Conservation (phyloP, 2,113 vertebrate genomes). For the Leuciscus idus region DNA sequence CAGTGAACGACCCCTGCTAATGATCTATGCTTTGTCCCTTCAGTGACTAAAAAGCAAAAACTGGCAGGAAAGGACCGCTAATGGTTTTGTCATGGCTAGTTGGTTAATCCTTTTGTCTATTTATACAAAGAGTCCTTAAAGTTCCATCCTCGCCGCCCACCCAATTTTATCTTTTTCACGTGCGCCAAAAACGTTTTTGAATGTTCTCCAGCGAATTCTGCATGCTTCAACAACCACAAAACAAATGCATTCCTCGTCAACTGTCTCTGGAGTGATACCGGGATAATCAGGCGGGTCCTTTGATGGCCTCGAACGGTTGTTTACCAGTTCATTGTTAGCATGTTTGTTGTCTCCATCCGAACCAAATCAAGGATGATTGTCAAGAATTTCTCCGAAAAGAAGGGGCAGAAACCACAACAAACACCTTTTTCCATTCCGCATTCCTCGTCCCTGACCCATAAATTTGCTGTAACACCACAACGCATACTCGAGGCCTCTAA, state of each 20-base stretch:
- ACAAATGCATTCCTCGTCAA: slow-evolving; percentile 44
- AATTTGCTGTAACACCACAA: slow-evolving; percentile 42
- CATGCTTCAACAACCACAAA: slow-evolving; percentile 35
- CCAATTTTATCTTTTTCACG: not conserved
- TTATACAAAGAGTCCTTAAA: not conserved
- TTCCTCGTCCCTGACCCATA: slow-evolving; percentile 44
- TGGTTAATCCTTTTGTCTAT: slow-evolving; percentile 15
- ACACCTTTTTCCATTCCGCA: slow-evolving; percentile 55
- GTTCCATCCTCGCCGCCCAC: not conserved
- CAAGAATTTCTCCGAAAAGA: slow-evolving; percentile 42
- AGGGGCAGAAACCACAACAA: slow-evolving; percentile 56
- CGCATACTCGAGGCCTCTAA: slow-evolving; percentile 49
- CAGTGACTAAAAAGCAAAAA: slow-evolving; percentile 40
- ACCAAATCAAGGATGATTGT: slow-evolving; percentile 55
- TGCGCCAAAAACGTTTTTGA: not conserved
- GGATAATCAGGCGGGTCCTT: slow-evolving; percentile 42
- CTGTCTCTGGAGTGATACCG: slow-evolving; percentile 43
- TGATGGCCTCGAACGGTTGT: slow-evolving; percentile 54
- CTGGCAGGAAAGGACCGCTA: slow-evolving; percentile 27
- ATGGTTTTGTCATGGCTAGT: slow-evolving; percentile 31
- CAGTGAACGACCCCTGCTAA: slow-evolving; percentile 38
- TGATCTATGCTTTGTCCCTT: slow-evolving; percentile 44
- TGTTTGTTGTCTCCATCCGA: slow-evolving; percentile 49
- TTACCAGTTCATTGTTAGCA: slow-evolving; percentile 54
- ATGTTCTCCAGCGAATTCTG: slow-evolving; percentile 21